A percentile compares a stretch with the other conserved stretches of the same genome.
Evolutionary conservation across 1,140 invertebrate species (phyloP).

Genomic region (Drosophila miranda): DNA sequence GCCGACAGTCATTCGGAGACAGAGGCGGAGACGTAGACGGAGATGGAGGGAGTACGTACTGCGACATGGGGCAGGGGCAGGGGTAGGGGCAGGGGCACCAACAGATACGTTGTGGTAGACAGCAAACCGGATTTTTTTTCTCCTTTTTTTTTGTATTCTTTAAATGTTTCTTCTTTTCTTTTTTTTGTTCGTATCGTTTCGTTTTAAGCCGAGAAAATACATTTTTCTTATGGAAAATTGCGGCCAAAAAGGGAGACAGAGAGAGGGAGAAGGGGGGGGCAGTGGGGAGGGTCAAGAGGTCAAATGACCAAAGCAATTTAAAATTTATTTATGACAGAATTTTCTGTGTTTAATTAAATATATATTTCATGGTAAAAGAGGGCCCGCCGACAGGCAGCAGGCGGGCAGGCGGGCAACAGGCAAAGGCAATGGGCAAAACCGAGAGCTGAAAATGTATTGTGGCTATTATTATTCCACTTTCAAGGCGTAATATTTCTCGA

Average conservation of each 20-base stretch:
- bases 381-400: too few species aligned
- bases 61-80: not conserved
- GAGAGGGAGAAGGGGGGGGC: not conserved
- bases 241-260: conserved; percentile 2
- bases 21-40: not conserved
- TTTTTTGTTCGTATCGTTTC: conserved; percentile 7
- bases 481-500: conserved; percentile 29
- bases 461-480: conserved; percentile 18
- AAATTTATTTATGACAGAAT: conserved; percentile 61
- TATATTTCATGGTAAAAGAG: conserved; percentile 29
- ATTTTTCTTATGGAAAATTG: conserved; percentile 61
- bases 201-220: conserved; percentile 12
- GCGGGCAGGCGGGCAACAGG: too few species aligned
- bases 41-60: not conserved
- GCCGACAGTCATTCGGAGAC: conserved; percentile 31
- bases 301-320: conserved; percentile 52
- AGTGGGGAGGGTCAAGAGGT: conserved; percentile 53
- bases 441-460: conserved; percentile 16
- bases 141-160: conserved; percentile 35
- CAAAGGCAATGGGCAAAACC: not conserved
- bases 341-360: conserved; percentile 69
- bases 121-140: conserved; percentile 58
- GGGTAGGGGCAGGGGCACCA: not conserved
- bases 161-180: conserved; percentile 24
- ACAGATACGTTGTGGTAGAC: conserved; percentile 47